Evolutionary conservation across 2,888 invertebrate species (phyloP), one percentile per base, ranked within the genome.

Genomic region (Melikaiella ostensackeni): DNA sequence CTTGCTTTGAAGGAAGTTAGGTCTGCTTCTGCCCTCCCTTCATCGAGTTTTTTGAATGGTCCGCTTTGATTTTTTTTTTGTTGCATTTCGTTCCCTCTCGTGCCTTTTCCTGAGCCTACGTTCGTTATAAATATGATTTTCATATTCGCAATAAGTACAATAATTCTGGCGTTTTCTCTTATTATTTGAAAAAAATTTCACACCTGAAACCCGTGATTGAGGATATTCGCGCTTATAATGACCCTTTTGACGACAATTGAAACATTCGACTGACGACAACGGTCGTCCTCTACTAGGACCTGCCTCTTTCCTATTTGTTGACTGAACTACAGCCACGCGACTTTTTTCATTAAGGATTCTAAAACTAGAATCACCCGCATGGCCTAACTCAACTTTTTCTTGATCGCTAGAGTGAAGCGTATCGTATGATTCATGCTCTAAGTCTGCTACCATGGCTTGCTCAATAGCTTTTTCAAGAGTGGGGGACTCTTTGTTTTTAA

Each of bases 401-500:
- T n/a, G 19, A 50, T 50, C 50, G 19, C n/a, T n/a, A n/a, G 50
- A 50, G 13, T 50, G 50, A n/a, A 50, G n/a, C n/a, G 50, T n/a
- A 50, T n/a, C 50, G 1, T 50, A 50, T 1, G 50, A 50, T n/a
- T 50, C n/a, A n/a, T 7, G 50, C n/a, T 50, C 50, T 50, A 50
- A n/a, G 8, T 50, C 50, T n/a, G 19, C 50, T 4, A 7, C 50
- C 50, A 50, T 50, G 50, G n/a, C 50, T 50, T 50, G 50, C 50
- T 50, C n/a, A 7, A 50, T n/a, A 50, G 50, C 27, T 46, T 63
- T 24, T 62, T 30, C 59, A 55, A 24, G 8, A 74, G 38, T 19
- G 74, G n/a, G 57, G 75, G 35, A 8, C 16, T 24, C 50, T 77
- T 74, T 33, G 57, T 63, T 55, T 63, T 35, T n/a, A 55, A 21